Percentiles rank a stretch among this genome's conserved stretches.
Conservation (phyloP, 2,888 invertebrate species). For the Microctonus brassicae region DNA sequence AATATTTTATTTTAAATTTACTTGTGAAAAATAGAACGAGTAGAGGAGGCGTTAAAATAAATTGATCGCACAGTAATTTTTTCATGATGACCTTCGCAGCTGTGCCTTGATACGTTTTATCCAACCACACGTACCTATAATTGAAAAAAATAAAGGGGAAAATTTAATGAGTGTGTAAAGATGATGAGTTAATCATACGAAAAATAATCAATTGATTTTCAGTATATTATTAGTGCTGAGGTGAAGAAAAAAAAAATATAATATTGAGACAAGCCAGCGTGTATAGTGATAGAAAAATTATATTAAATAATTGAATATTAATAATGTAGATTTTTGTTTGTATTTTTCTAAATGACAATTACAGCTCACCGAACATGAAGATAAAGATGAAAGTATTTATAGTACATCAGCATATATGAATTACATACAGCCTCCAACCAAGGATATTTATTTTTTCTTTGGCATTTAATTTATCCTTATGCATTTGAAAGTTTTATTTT, state of each 20-base stretch:
- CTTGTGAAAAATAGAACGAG: slow-evolving; percentile 80
- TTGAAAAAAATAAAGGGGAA: slow-evolving; percentile 8
- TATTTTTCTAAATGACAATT: neutral
- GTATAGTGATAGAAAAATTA: neutral
- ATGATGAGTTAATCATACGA: neutral
- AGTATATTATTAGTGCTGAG: neutral
- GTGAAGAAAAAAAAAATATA: neutral
- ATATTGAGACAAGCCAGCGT: slow-evolving; percentile 17
- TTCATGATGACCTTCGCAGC: slow-evolving; percentile 74
- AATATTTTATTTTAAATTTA: slow-evolving; percentile 68
- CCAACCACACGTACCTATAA: slow-evolving; percentile 88
- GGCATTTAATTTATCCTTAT: slow-evolving; percentile 1
- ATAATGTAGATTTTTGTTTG: neutral
- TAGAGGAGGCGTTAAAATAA: slow-evolving; percentile 81
- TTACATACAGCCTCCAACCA: neutral
- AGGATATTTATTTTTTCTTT: neutral
- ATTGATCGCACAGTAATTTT: slow-evolving; percentile 83
- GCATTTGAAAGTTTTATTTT: neutral
- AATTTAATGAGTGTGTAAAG: neutral
- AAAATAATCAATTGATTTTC: neutral
- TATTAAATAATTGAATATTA: neutral
- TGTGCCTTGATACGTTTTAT: slow-evolving; percentile 78
- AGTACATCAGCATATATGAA: neutral
- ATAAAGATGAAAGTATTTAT: neutral
- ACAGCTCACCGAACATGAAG: slow-evolving; percentile 2